These are phyloP conservation scores for Pseudococcus longispinus DNA, from an alignment of 2,888 invertebrate species.

Conservation along the genomic window DNA sequence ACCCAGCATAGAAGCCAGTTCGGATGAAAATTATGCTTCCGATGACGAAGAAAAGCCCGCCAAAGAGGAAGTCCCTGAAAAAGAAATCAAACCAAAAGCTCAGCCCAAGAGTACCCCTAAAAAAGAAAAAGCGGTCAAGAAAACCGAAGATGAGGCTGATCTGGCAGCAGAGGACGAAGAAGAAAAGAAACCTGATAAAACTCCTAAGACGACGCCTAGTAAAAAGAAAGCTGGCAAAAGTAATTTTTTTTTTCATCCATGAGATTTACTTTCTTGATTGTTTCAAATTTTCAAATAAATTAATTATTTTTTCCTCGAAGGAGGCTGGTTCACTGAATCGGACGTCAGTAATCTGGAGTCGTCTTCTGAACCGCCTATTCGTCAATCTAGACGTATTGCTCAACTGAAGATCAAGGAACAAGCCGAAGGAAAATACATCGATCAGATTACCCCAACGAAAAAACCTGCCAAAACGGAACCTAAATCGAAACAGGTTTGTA, in stretches of 20 bases:
- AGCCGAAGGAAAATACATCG: conserved; percentile 71
- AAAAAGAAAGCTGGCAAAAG: conserved; percentile 52
- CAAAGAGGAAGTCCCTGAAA: background rate
- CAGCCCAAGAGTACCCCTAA: conserved; percentile 58
- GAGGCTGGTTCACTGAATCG: conserved; percentile 56
- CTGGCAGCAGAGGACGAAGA: conserved; percentile 33
- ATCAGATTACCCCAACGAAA: conserved; percentile 29
- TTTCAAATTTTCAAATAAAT: background rate
- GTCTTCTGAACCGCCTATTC: conserved; percentile 65
- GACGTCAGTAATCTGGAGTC: conserved; percentile 58
- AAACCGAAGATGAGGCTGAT: conserved; percentile 32
- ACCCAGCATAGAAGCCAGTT: background rate
- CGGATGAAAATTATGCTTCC: background rate
- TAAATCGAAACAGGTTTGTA: conserved; percentile 32
- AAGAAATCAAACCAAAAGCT: background rate
- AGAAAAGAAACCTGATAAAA: conserved; percentile 54
- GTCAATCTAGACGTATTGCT: conserved; percentile 85
- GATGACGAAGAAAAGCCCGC: background rate
- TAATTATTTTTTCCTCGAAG: conserved; percentile 1
- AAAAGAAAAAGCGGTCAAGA: conserved; percentile 55
- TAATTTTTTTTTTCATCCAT: background rate
- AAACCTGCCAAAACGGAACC: conserved; percentile 23
- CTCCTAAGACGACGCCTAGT: conserved; percentile 36
- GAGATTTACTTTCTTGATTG: background rate
- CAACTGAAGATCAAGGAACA: conserved; percentile 87